These are phyloP conservation scores for Trichechus manatus DNA, from an alignment of 2,113 vertebrate species.

Conservation along the genomic window DNA sequence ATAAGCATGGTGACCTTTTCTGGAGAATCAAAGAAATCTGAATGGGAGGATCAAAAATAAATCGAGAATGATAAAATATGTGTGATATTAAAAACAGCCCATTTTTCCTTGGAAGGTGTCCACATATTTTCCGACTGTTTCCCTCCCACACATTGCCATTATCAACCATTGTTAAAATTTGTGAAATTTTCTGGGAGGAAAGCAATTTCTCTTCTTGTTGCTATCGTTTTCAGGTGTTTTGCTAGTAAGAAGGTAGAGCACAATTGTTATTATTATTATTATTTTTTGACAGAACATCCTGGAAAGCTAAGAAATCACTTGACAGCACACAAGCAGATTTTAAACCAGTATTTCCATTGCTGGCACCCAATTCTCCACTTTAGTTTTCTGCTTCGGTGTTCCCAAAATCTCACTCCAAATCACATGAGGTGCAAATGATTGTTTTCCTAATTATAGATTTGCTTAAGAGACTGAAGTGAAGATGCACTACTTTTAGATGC, in stretches of 20 bases:
- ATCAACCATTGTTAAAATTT: not conserved
- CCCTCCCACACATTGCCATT: not conserved
- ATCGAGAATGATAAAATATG: conserved; percentile 26
- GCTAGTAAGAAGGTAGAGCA: not conserved
- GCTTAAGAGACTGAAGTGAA: conserved; percentile 4
- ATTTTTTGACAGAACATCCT: not conserved
- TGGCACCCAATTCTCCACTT: not conserved
- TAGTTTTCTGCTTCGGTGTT: conserved; percentile 32
- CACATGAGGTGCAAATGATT: not conserved
- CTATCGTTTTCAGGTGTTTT: conserved; percentile 1
- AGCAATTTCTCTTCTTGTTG: conserved; percentile 37
- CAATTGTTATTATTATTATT: too few species aligned
- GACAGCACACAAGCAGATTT: conserved; percentile 27
- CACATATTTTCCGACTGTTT: conserved; percentile 18
- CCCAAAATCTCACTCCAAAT: conserved; percentile 19
- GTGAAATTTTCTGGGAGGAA: conserved; percentile 7
- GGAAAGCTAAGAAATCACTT: not conserved
- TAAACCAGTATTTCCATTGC: not conserved
- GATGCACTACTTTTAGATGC: not conserved
- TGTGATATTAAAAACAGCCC: not conserved
- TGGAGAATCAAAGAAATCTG: conserved; percentile 38
- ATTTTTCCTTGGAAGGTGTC: not conserved
- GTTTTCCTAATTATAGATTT: not conserved
- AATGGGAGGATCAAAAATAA: not conserved
- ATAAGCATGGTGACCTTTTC: not conserved